Evolutionary conservation across 2,888 invertebrate species (phyloP).

Genomic region (Loripinus fragilis): DNA sequence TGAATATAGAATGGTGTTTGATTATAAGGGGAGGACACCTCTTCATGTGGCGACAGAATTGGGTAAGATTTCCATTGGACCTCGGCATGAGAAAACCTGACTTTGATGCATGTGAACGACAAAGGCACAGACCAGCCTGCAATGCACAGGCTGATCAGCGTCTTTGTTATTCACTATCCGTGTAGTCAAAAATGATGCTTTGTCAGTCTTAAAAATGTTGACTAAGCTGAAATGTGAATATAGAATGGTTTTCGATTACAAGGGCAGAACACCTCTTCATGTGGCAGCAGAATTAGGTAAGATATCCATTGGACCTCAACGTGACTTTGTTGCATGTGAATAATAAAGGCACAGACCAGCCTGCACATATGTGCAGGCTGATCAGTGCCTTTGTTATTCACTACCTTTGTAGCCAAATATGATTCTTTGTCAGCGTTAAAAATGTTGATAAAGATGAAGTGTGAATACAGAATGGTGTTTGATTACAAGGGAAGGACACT

Average conservation of each 20-base stretch:
- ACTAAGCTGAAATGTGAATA: conserved; percentile 76
- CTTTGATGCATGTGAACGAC: too few relatives aligned
- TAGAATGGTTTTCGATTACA: conserved; percentile 73
- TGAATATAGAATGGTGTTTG: conserved; percentile 73
- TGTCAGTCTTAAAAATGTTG: conserved; percentile 74
- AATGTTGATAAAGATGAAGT: conserved; percentile 74
- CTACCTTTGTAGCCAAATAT: conserved; percentile 81
- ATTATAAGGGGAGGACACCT: conserved; percentile 81
- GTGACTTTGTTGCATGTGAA: too few relatives aligned
- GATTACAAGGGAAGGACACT: conserved; percentile 82
- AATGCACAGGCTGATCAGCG: too few relatives aligned
- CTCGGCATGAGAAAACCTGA: too few relatives aligned
- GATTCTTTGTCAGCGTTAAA: conserved; percentile 79
- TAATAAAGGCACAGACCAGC: too few relatives aligned
- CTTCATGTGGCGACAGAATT: conserved; percentile 82
- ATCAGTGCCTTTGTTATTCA: too few relatives aligned
- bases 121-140: too few relatives aligned
- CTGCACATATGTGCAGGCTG: too few relatives aligned
- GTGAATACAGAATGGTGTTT: conserved; percentile 72
- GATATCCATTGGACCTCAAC: too few relatives aligned
- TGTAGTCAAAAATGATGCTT: too few relatives aligned
- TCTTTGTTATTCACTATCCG: too few relatives aligned
- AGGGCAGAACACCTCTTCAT: conserved; percentile 81
- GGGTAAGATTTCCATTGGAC: too few relatives aligned
- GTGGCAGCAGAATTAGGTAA: conserved; percentile 82